Conservation (phyloP, 2,113 vertebrate genomes). For the Paracanthobrama guichenoti region DNA sequence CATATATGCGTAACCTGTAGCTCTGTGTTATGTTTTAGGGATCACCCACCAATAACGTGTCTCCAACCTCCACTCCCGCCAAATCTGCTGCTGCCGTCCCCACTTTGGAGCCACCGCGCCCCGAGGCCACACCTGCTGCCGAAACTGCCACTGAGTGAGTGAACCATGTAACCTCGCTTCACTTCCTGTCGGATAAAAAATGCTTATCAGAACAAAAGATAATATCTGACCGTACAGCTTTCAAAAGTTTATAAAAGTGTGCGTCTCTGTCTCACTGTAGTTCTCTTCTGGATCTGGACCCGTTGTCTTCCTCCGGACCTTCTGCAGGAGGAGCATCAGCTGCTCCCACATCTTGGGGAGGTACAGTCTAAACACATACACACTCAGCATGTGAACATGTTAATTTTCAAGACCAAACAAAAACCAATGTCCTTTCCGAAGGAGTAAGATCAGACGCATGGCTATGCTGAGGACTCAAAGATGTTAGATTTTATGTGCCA, state of each 20-base stretch:
- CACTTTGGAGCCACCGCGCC: constrained; percentile 88
- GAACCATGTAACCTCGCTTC: background rate
- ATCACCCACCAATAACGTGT: constrained; percentile 91
- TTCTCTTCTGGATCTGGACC: constrained; percentile 94
- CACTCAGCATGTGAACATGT: background rate
- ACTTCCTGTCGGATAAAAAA: background rate
- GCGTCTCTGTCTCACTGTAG: constrained; percentile 68
- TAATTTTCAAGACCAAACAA: background rate
- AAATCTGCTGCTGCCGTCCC: constrained; percentile 89
- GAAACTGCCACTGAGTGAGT: constrained; percentile 74
- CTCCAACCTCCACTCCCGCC: constrained; percentile 94
- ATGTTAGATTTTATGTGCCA: background rate
- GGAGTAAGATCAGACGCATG: background rate
- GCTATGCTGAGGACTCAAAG: background rate
- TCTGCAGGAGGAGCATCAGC: constrained; percentile 74
- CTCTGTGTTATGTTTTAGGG: constrained; percentile 74
- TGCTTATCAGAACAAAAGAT: background rate
- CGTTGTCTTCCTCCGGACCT: constrained; percentile 78
- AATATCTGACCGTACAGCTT: background rate
- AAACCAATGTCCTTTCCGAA: background rate
- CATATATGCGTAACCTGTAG: background rate
- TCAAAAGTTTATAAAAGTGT: background rate
- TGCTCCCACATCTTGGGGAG: constrained; percentile 89
- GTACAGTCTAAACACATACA: constrained; percentile 69
- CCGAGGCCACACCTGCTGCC: constrained; percentile 60